These are phyloP conservation scores for Drosophila nasuta DNA, from an alignment of 1,140 invertebrate genomes.

Conservation along the genomic window DNA sequence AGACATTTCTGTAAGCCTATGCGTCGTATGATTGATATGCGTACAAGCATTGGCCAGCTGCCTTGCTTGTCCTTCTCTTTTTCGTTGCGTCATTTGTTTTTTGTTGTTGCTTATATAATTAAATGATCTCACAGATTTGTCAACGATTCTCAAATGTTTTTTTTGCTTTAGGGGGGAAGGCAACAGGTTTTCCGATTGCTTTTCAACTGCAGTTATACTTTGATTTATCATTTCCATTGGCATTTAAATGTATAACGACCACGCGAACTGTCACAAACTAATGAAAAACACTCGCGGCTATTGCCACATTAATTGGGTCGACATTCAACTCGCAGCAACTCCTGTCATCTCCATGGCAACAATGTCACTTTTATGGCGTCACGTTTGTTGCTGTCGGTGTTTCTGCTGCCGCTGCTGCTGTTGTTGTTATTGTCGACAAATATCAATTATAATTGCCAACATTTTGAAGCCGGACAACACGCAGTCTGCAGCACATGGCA, in stretches of 20 bases:
- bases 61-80: neutral
- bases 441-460: slow-evolving; percentile 71
- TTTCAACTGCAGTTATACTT: neutral
- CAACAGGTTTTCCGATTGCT: slow-evolving; percentile 3
- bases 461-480: slow-evolving; percentile 39
- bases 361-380: slow-evolving; percentile 62
- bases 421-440: slow-evolving; percentile 30
- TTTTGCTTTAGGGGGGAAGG: too few species aligned
- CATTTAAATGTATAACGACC: neutral
- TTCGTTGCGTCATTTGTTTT: neutral
- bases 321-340: neutral
- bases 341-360: slow-evolving; percentile 33
- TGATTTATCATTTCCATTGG: neutral
- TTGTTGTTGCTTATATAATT: neutral
- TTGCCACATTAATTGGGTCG: slow-evolving; percentile 70
- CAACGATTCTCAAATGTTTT: neutral
- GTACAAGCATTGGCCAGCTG: slow-evolving; percentile 1
- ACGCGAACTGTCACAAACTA: slow-evolving; percentile 54
- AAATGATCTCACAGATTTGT: slow-evolving; percentile 10
- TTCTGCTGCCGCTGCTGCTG: neutral
- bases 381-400: slow-evolving; percentile 35
- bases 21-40: slow-evolving; percentile 73
- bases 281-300: slow-evolving; percentile 75
- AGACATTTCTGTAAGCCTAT: slow-evolving; percentile 77
- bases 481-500: slow-evolving; percentile 30